Evolutionary conservation across 2,888 invertebrate species (phyloP), one percentile per base, ranked within the genome.

Genomic region (Trisateles emortualis): DNA sequence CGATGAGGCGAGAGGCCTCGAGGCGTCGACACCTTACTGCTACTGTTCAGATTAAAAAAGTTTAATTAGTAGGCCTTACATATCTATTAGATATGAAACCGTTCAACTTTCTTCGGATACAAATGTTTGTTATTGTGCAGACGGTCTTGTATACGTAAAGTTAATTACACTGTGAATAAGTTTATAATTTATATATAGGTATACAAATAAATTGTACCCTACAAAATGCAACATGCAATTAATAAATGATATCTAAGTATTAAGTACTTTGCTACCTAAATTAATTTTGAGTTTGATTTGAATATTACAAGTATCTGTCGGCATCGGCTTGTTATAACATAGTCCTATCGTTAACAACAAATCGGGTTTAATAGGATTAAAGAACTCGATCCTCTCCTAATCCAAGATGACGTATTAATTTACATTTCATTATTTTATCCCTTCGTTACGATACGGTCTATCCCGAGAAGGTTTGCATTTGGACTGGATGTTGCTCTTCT

Each of bases 31-130:
- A 87, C 87, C 86, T 87, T 80, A 78, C 81, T 72, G 69, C 73
- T 68, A 68, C 66, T 73, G 76, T 61, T 74, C 76, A 76, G 83
- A 87, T 87, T 88, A 84, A 87, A 88, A 89, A 89, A 88, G 86
- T 88, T 88, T 87, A 88, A 88, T 88, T 87, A 88, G 76, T 65
- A 78, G 62, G 70, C 68, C 81, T 74, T 72, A 76, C 76, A 79
- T 78, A 77, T 79, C 74, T 76, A 78, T 78, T 77, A 64, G 60
- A 60, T 69, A 63, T 58, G 65, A 59, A 64, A 59, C 52, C 59
- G 55, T 47, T 47, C 10, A 44, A 44, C 59, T 60, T 61, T 26
- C 32, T 40, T 38, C 16, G 16, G 33, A 46, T 51, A 48, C 57
- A 62, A 55, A 58, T 57, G 50, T 30, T 10, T 29, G 29, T 29